A percentile compares a stretch with the other conserved stretches of the same genome.
phyloP scores from a whole-genome alignment of 2,113 vertebrate genomes.

The Leptodactylus fuscus region DNA sequence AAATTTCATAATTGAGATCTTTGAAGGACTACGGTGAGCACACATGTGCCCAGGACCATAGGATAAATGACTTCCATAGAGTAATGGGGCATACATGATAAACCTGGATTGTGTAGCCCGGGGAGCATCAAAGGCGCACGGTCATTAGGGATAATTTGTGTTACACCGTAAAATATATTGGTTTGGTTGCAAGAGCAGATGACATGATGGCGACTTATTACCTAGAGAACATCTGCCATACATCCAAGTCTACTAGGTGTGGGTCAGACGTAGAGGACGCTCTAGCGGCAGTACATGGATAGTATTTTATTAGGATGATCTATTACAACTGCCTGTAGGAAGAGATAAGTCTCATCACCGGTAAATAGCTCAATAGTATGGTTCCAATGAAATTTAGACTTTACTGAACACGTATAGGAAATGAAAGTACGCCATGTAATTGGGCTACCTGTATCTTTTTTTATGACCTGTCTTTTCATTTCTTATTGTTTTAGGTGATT shows the following conservation, averaged over 20 bases:
- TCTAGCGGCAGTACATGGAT: neutral
- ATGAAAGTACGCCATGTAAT: neutral
- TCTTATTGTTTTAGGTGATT: neutral
- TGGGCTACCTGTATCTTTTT: neutral
- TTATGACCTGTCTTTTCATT: neutral
- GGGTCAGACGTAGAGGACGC: neutral
- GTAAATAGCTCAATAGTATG: neutral
- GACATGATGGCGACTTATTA: constrained; percentile 1
- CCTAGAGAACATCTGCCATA: constrained; percentile 8
- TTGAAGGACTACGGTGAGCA: constrained; percentile 9
- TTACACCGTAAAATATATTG: constrained; percentile 14
- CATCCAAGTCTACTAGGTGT: neutral
- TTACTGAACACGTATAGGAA: neutral
- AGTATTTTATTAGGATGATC: neutral
- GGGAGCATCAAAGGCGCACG: constrained; percentile 11
- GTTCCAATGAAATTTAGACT: neutral
- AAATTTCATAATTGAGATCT: constrained; percentile 18
- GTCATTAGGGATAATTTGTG: constrained; percentile 1
- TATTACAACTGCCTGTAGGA: neutral
- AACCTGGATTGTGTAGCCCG: neutral
- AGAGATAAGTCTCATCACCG: neutral
- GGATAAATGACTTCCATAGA: constrained; percentile 7
- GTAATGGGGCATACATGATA: constrained; percentile 3
- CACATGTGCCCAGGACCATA: neutral
- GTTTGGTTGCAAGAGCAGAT: constrained; percentile 25